A percentile compares a stretch with the other conserved stretches of the same genome.
phyloP scores from a whole-genome alignment of 2,797 vertebrate genomes.

The Clarias fuscus region DNA sequence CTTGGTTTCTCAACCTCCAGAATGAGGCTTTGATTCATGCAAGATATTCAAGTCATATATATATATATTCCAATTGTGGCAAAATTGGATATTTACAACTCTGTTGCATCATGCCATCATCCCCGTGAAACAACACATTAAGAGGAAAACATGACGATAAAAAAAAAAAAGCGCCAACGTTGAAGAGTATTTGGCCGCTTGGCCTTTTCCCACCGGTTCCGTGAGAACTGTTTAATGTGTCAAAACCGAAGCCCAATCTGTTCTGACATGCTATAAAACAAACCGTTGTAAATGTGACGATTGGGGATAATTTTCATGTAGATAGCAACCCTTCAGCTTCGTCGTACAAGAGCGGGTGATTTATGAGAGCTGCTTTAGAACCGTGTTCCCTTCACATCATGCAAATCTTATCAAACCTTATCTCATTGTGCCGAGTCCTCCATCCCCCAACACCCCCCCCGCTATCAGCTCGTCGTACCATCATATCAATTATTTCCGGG shows the following conservation, averaged over 20 bases:
- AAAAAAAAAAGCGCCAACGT: background rate
- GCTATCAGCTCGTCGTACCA: conserved; percentile 30
- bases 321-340: conserved; percentile 26
- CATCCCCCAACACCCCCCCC: rapidly evolving
- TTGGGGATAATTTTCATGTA: conserved; percentile 24
- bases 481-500: conserved; percentile 40
- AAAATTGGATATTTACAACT: conserved; percentile 3
- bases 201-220: conserved; percentile 4
- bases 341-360: conserved; percentile 24
- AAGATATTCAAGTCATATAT: background rate
- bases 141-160: background rate
- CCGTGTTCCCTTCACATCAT: conserved; percentile 17
- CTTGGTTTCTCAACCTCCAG: background rate
- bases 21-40: background rate
- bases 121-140: background rate
- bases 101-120: conserved; percentile 11
- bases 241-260: conserved; percentile 3
- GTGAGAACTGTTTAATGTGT: background rate
- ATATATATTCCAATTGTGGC: background rate
- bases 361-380: conserved; percentile 21
- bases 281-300: background rate
- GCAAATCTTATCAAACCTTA: conserved; percentile 43
- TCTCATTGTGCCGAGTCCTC: conserved; percentile 17
- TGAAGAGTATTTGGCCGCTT: background rate
- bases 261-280: conserved; percentile 29